Conservation (phyloP, 1,140 invertebrate genomes). For the Drosophila subpulchrella region DNA sequence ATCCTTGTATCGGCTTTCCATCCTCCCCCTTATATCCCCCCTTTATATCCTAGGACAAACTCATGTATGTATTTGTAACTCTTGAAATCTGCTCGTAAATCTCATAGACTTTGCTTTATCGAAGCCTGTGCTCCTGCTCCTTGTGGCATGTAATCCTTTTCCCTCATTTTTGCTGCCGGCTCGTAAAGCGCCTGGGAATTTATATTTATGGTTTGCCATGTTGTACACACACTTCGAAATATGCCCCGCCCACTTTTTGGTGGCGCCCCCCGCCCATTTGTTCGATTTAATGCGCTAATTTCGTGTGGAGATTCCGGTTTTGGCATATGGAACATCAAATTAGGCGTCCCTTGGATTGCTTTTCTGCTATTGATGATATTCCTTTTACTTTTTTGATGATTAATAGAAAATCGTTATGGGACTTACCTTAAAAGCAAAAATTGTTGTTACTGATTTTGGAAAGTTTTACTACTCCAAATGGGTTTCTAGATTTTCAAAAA, state of each 20-base stretch:
- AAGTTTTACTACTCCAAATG: too few species aligned
- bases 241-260: not conserved
- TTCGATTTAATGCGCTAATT: constrained; percentile 57
- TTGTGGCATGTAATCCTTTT: constrained; percentile 71
- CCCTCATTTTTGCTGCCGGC: constrained; percentile 8
- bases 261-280: not conserved
- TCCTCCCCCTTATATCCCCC: not conserved
- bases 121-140: constrained; percentile 43
- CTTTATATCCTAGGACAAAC: constrained; percentile 19
- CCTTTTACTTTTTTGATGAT: not conserved
- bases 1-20: constrained; percentile 14
- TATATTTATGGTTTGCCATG: constrained; percentile 54
- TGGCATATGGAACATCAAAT: constrained; percentile 40
- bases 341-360: constrained; percentile 3
- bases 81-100: constrained; percentile 74
- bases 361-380: constrained; percentile 1
- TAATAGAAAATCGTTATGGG: not conserved
- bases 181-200: constrained; percentile 61
- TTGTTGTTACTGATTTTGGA: too few species aligned
- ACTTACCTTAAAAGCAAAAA: too few species aligned
- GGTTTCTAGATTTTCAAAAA: too few species aligned
- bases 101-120: constrained; percentile 69
- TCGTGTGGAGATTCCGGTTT: constrained; percentile 29
- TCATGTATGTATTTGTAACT: constrained; percentile 67
- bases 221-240: constrained; percentile 35